A percentile compares a stretch with the other conserved stretches of the same genome.
Conservation (phyloP, 2,888 invertebrate genomes). For the Parascotia fuliginaria region DNA sequence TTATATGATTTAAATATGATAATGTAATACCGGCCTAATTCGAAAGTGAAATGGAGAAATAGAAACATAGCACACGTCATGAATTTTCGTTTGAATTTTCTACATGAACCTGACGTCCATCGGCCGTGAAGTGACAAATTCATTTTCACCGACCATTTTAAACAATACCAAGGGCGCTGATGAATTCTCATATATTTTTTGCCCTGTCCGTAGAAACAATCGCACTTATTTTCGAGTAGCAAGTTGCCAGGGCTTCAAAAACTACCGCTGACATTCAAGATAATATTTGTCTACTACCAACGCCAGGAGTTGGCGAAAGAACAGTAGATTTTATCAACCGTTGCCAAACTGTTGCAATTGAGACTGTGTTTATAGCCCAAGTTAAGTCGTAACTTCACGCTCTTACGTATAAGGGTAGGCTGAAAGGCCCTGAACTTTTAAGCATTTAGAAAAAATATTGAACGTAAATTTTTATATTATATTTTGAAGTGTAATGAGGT, state of each 20-base stretch:
- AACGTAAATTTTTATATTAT: not conserved
- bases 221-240: too few species aligned
- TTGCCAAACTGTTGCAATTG: slow-evolving; percentile 43
- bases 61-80: too few species aligned
- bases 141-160: too few species aligned
- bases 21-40: too few species aligned
- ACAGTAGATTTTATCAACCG: slow-evolving; percentile 38
- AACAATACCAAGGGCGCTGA: too few species aligned
- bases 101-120: too few species aligned
- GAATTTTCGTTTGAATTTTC: too few species aligned
- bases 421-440: slow-evolving; percentile 17
- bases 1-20: too few species aligned
- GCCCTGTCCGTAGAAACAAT: too few species aligned
- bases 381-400: slow-evolving; percentile 33
- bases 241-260: not conserved
- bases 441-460: slow-evolving; percentile 11
- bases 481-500: not conserved
- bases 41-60: too few species aligned
- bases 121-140: too few species aligned
- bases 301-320: slow-evolving; percentile 28
- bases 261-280: not conserved
- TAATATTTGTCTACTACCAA: slow-evolving; percentile 25
- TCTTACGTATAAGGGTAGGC: slow-evolving; percentile 23
- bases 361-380: slow-evolving; percentile 39
- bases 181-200: too few species aligned